Evolutionary conservation across 2,797 vertebrate species (phyloP), one percentile per base, ranked within the genome.

Genomic region (Emydoidea blandingii): DNA sequence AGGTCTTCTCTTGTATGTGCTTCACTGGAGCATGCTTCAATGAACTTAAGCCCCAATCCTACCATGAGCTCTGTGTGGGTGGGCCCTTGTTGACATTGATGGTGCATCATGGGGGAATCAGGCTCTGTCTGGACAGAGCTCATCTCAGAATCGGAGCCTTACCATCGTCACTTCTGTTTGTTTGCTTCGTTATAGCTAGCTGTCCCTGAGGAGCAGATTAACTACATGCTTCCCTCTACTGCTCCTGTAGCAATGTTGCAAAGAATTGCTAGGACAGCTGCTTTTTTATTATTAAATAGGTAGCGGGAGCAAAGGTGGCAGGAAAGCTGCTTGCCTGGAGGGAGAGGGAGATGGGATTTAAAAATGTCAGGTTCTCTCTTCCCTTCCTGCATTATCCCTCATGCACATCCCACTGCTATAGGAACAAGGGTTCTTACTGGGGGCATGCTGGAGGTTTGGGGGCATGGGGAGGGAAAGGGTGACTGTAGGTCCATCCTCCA

Each of bases 131-230:
- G 72, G 79, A 62, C 86, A 92, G 78, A 87, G 74, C 25, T 90
- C 57, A 54, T 72, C 10, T 31, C 80, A 59, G 37, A 15, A 2
- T 9, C n/a, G 49, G 95, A 79, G 78, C 74, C 44, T 68, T 41
- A 50, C 9, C 0, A 0, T 87, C 53, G 90, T 90, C 68, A 88
- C 1, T 56, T n/a, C 0, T 12, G 44, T 91, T 95, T 92, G 87
- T 96, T 96, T 95, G 85, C 85, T 94, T 96, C 83, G 79, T 95
- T 96, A 49, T 57, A 94, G 86, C 79, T 89, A 86, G 14, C 85
- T 53, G 0, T 94, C 90, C 85, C 97, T 0, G 15, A 94, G 93
- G 95, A 96, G 90, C 86, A 68, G 49, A 89, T 89, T 81, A 91
- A 87, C 85, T 23, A 29, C 4, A 0, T 1, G 1, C 81, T 92